Conservation (phyloP, 2,888 invertebrate species). For the Oscheius sp. region DNA sequence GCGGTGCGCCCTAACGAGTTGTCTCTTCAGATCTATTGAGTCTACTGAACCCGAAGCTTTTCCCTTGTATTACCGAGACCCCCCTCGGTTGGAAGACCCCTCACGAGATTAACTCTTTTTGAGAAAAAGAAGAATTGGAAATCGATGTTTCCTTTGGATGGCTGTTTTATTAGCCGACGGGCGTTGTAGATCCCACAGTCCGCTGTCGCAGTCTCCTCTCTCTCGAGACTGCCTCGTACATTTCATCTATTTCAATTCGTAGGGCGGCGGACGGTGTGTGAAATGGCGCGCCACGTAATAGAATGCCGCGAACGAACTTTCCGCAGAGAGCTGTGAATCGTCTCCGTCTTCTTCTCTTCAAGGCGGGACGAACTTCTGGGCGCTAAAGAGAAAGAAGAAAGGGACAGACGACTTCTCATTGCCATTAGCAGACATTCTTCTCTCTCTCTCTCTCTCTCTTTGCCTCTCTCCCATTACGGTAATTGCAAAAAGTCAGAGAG, state of each 20-base stretch:
- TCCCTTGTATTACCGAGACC: too few relatives aligned
- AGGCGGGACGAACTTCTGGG: slow-evolving; percentile 15
- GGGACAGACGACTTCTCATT: background rate
- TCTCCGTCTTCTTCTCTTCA: background rate
- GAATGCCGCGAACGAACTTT: slow-evolving; percentile 21
- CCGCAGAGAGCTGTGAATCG: slow-evolving; percentile 5
- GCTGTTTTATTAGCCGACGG: too few relatives aligned
- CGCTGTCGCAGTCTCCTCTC: background rate
- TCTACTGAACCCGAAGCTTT: too few relatives aligned
- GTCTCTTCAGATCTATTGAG: too few relatives aligned
- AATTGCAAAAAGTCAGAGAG: background rate
- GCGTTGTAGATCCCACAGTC: background rate
- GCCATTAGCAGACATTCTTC: background rate
- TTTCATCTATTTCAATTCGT: slow-evolving; percentile 25
- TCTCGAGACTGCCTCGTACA: background rate
- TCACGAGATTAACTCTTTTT: background rate
- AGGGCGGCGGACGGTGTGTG: slow-evolving; percentile 13
- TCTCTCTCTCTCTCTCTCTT: slow-evolving; percentile 2
- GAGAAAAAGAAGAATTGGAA: background rate
- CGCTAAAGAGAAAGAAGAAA: slow-evolving; percentile 1
- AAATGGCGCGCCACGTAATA: slow-evolving; percentile 38
- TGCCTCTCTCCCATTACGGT: background rate
- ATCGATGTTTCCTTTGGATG: background rate
- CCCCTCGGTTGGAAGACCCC: background rate
- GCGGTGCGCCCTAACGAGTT: too few relatives aligned